These are phyloP conservation scores for Akabosia matsudoensis DNA, from an alignment of 1,140 invertebrate species.

Conservation along the genomic window DNA sequence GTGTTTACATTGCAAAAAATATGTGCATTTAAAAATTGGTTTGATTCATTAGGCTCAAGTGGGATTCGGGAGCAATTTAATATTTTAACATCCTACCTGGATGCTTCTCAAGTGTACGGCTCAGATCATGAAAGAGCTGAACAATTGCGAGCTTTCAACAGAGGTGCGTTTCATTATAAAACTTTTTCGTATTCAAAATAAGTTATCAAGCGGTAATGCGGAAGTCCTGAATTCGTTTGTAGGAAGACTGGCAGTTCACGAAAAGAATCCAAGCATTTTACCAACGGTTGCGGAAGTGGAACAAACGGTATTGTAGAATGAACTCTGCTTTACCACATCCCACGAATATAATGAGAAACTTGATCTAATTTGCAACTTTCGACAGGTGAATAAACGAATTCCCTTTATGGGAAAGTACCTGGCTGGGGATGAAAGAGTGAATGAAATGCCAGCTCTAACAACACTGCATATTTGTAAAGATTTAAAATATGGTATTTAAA, in stretches of 20 bases:
- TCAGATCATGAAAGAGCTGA: constrained; percentile 76
- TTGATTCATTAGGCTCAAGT: constrained; percentile 48
- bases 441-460: constrained; percentile 45
- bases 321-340: too few relatives aligned
- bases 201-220: not conserved
- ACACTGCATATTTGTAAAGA: constrained; percentile 36
- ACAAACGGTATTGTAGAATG: too few relatives aligned
- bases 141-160: constrained; percentile 73
- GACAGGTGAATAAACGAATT: not conserved
- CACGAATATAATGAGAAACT: too few relatives aligned
- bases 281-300: constrained; percentile 35
- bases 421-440: constrained; percentile 41
- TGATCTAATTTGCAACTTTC: not conserved
- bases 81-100: constrained; percentile 90
- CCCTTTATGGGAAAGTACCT: constrained; percentile 36
- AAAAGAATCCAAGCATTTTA: constrained; percentile 25
- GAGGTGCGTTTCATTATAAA: constrained; percentile 38
- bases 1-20: not conserved
- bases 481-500: too few relatives aligned
- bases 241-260: constrained; percentile 28
- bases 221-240: not conserved
- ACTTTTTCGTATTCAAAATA: not conserved
- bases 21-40: not conserved
- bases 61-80: constrained; percentile 92
- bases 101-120: constrained; percentile 93